Conservation (phyloP, 2,113 vertebrate genomes). For the Seriola aureovittata region DNA sequence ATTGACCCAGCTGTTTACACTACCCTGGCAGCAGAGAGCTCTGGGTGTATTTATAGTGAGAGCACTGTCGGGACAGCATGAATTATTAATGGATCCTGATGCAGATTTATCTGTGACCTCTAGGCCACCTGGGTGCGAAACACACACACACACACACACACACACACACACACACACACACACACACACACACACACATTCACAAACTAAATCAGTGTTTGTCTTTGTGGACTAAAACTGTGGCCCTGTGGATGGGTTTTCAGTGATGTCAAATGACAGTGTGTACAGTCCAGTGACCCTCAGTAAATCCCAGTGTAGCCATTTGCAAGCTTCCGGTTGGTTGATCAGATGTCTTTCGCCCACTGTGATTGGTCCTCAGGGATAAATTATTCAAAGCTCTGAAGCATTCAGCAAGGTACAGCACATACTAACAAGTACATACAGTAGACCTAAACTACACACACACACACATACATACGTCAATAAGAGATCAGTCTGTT, state of each 20-base stretch:
- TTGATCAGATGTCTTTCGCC: constrained; percentile 40
- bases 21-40: constrained; percentile 59
- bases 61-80: constrained; percentile 75
- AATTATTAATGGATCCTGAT: constrained; percentile 81
- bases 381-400: constrained; percentile 67
- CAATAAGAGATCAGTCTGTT: constrained; percentile 53
- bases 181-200: constrained; percentile 38
- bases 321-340: constrained; percentile 35
- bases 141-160: constrained; percentile 21
- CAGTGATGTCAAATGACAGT: constrained; percentile 37
- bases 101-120: constrained; percentile 80
- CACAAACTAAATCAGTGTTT: constrained; percentile 52
- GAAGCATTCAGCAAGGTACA: constrained; percentile 72
- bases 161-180: constrained; percentile 39
- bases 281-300: constrained; percentile 55
- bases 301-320: constrained; percentile 40
- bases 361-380: constrained; percentile 55
- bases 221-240: constrained; percentile 47
- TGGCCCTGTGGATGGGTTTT: constrained; percentile 19
- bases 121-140: constrained; percentile 72
- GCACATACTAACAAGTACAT: constrained; percentile 65
- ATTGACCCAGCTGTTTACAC: constrained; percentile 68
- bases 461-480: constrained; percentile 70
- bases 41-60: constrained; percentile 78
- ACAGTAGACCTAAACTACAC: constrained; percentile 68